A percentile compares a stretch with the other conserved stretches of the same genome.
Evolutionary conservation across 2,888 invertebrate genomes (phyloP).

Genomic region (Coleophora flavipennella): DNA sequence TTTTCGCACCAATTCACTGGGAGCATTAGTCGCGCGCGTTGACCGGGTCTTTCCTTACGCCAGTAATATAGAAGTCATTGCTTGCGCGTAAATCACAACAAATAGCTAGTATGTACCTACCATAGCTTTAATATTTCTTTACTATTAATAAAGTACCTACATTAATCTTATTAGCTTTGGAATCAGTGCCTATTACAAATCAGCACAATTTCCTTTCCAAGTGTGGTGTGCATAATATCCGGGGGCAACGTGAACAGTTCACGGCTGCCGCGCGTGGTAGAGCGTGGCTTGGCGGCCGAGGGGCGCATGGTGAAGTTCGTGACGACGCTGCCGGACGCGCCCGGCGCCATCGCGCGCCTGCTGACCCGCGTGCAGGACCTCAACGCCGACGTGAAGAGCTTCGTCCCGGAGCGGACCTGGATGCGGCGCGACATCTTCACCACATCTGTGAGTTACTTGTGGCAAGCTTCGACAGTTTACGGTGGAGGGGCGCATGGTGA

Average conservation of each 20-base stretch:
- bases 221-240: slow-evolving; percentile 84
- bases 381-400: slow-evolving; percentile 90
- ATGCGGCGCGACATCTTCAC: slow-evolving; percentile 84
- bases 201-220: too few relatives aligned
- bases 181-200: too few relatives aligned
- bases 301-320: slow-evolving; percentile 72
- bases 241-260: slow-evolving; percentile 92
- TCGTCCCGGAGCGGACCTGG: slow-evolving; percentile 94
- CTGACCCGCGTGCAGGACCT: slow-evolving; percentile 77
- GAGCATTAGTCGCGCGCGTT: too few relatives aligned
- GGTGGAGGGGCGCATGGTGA: slow-evolving; percentile 80
- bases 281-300: slow-evolving; percentile 87
- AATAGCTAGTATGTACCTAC: too few relatives aligned
- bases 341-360: slow-evolving; percentile 87
- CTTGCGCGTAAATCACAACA: too few relatives aligned
- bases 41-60: too few relatives aligned
- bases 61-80: too few relatives aligned
- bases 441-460: slow-evolving; percentile 22
- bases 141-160: too few relatives aligned
- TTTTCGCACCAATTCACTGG: too few relatives aligned
- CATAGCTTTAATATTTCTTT: too few relatives aligned
- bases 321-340: slow-evolving; percentile 79
- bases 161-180: too few relatives aligned
- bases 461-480: slow-evolving; percentile 30
- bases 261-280: slow-evolving; percentile 84